phyloP scores from a whole-genome alignment of 2,888 invertebrate genomes.

The Tetheella fluctuosa region DNA sequence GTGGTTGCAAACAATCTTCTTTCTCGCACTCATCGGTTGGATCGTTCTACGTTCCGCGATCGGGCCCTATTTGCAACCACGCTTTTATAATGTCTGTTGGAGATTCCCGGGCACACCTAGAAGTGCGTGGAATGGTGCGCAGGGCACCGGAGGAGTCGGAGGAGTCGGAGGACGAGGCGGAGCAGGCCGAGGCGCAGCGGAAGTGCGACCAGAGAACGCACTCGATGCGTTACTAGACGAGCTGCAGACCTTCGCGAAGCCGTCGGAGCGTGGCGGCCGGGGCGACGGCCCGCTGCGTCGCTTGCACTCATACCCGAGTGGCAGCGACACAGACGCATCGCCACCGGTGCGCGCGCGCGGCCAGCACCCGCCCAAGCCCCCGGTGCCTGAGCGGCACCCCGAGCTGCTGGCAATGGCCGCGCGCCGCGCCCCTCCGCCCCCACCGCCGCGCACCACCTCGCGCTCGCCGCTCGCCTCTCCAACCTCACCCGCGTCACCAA shows the following conservation, averaged over 20 bases:
- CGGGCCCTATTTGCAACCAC: constrained; percentile 58
- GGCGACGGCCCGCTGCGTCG: constrained; percentile 86
- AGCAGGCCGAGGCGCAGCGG: constrained; percentile 57
- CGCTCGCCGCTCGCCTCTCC: constrained; percentile 94
- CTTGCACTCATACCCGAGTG: constrained; percentile 93
- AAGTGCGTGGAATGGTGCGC: constrained; percentile 72
- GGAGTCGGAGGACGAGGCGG: constrained; percentile 67
- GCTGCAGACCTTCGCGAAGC: constrained; percentile 94
- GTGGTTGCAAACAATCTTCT: constrained; percentile 52
- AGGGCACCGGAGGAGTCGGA: constrained; percentile 64
- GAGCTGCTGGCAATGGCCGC: constrained; percentile 89
- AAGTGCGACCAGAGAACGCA: constrained; percentile 94
- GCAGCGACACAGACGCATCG: constrained; percentile 91
- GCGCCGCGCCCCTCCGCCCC: constrained; percentile 92
- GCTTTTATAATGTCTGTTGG: constrained; percentile 63
- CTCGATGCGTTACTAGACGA: constrained; percentile 98
- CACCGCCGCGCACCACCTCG: constrained; percentile 95
- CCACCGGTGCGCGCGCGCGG: constrained; percentile 88
- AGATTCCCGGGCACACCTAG: constrained; percentile 66
- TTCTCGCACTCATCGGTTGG: constrained; percentile 17
- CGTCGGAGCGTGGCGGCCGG: constrained; percentile 63
- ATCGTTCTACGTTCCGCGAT: constrained; percentile 22
- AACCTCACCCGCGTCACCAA: constrained; percentile 87
- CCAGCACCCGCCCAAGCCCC: constrained; percentile 87
- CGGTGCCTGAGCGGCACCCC: constrained; percentile 92